phyloP scores from a whole-genome alignment of 2,797 vertebrate genomes.

The Aselliscus stoliczkanus region DNA sequence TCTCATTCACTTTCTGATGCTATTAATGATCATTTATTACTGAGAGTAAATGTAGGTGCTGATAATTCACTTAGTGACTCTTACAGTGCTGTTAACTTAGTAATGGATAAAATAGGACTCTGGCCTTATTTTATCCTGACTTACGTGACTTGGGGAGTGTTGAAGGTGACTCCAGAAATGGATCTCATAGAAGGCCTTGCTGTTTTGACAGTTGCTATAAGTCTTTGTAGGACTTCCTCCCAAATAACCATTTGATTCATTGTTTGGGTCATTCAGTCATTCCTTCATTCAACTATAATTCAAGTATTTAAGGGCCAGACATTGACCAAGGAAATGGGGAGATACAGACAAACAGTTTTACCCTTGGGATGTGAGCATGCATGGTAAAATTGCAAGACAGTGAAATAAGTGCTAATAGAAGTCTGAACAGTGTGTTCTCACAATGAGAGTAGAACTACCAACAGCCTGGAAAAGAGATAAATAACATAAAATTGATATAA shows the following conservation, averaged over 20 bases:
- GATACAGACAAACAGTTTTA: not conserved
- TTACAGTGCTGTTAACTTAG: not conserved
- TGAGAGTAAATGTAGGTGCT: not conserved
- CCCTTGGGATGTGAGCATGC: not conserved
- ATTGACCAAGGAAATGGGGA: not conserved
- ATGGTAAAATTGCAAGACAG: not conserved
- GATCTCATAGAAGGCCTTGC: not conserved
- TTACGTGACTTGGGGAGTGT: not conserved
- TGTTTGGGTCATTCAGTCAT: not conserved
- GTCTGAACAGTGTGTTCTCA: not conserved
- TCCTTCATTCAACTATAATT: not conserved
- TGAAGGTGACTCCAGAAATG: not conserved
- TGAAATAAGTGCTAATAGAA: not conserved
- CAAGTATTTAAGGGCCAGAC: not conserved
- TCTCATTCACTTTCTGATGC: not conserved
- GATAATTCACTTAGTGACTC: not conserved
- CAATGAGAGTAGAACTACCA: not conserved
- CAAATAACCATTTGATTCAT: not conserved
- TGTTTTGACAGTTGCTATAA: not conserved
- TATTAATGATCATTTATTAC: constrained; percentile 15
- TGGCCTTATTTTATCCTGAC: not conserved
- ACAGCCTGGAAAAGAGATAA: not conserved
- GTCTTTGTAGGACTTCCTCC: not conserved
- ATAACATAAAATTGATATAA: not conserved
- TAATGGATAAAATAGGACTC: not conserved